Evolutionary conservation across 2,888 invertebrate species (phyloP).

Genomic region (Polyploca ridens): DNA sequence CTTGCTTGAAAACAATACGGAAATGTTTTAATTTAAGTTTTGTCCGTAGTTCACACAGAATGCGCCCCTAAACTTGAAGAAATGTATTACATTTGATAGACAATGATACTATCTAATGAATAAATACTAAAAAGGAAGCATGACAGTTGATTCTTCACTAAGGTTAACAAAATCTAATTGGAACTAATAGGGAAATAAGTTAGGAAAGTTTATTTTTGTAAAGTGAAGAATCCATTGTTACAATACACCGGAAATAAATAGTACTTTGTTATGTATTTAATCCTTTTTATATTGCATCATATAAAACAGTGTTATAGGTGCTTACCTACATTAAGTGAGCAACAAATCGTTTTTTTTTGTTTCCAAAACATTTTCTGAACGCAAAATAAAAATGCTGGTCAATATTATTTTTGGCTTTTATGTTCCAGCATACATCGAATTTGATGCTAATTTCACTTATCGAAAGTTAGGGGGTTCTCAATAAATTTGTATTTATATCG

Average conservation of each 20-base stretch:
- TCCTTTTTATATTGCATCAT: not conserved
- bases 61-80: slow-evolving; percentile 5
- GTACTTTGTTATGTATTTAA: not conserved
- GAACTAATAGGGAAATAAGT: slow-evolving; percentile 1
- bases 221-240: slow-evolving; percentile 9
- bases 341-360: too few relatives aligned
- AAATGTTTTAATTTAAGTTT: slow-evolving; percentile 44
- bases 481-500: too few relatives aligned
- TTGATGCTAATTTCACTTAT: too few relatives aligned
- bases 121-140: slow-evolving; percentile 9
- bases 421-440: too few relatives aligned
- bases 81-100: slow-evolving; percentile 1
- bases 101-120: slow-evolving; percentile 14
- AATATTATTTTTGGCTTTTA: not conserved
- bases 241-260: not conserved
- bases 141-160: slow-evolving; percentile 37
- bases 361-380: not conserved
- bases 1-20: slow-evolving; percentile 77
- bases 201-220: slow-evolving; percentile 2
- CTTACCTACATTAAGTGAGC: slow-evolving; percentile 1
- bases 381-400: too few relatives aligned
- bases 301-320: not conserved
- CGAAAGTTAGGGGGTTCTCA: too few relatives aligned
- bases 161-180: slow-evolving; percentile 7
- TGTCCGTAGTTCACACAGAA: slow-evolving; percentile 16